Conservation (phyloP, 1,140 invertebrate species). For the Tyrophagus putrescentiae region DNA sequence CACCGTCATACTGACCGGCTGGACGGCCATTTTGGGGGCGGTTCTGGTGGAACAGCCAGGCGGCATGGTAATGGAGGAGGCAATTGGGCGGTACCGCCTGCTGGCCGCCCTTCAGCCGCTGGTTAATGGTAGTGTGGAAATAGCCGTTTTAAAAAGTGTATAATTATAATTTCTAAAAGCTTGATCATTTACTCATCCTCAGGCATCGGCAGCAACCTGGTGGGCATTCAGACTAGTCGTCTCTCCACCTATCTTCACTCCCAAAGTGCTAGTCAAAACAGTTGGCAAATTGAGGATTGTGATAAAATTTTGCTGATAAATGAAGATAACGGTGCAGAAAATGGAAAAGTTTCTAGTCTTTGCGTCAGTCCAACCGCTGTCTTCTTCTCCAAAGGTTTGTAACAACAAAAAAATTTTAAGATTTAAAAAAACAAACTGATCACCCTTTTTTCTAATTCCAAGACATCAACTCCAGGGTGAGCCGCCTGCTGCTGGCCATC, state of each 20-base stretch:
- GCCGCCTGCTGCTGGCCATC: slow-evolving; percentile 60
- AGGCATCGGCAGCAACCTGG: slow-evolving; percentile 28
- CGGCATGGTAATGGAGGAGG: slow-evolving; percentile 31
- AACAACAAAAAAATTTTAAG: neutral
- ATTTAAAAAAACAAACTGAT: neutral
- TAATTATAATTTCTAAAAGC: too few species aligned
- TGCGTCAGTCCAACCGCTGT: slow-evolving; percentile 27
- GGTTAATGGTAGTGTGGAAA: too few species aligned
- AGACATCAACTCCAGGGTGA: slow-evolving; percentile 42
- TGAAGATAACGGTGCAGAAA: too few species aligned
- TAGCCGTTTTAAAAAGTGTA: too few species aligned
- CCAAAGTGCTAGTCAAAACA: too few species aligned
- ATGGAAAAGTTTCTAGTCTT: too few species aligned
- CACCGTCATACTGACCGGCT: slow-evolving; percentile 14
- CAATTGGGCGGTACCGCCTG: slow-evolving; percentile 30
- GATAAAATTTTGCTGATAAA: too few species aligned
- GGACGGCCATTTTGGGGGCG: slow-evolving; percentile 14
- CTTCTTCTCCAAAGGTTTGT: slow-evolving; percentile 29
- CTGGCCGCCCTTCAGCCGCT: slow-evolving; percentile 39
- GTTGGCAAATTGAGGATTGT: too few species aligned
- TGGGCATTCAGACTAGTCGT: slow-evolving; percentile 37
- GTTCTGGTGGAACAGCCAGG: slow-evolving; percentile 23
- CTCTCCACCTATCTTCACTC: slow-evolving; percentile 20
- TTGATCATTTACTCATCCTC: too few species aligned
- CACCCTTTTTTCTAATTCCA: neutral